Conservation (phyloP, 2,888 invertebrate species). For the Trisateles emortualis region DNA sequence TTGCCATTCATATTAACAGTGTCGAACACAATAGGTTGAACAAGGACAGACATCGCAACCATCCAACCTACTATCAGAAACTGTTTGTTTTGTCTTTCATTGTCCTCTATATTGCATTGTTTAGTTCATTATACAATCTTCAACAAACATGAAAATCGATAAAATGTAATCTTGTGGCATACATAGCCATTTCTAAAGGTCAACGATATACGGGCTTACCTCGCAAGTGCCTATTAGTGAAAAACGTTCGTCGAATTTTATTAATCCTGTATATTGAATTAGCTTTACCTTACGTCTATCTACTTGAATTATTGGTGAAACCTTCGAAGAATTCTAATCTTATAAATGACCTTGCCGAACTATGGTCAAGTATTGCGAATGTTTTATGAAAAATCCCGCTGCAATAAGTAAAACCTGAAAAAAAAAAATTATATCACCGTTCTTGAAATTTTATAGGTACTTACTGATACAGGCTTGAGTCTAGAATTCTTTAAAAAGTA, state of each 20-base stretch:
- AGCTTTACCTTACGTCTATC: neutral
- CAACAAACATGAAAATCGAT: conserved; percentile 44
- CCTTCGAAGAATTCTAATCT: conserved; percentile 6
- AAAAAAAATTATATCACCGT: too few species aligned
- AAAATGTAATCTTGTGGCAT: conserved; percentile 34
- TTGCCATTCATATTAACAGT: conserved; percentile 49
- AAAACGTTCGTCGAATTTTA: conserved; percentile 6
- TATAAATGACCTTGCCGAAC: neutral
- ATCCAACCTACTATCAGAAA: conserved; percentile 42
- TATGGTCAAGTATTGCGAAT: neutral
- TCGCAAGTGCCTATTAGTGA: conserved; percentile 9
- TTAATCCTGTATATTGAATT: conserved; percentile 21
- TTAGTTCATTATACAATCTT: conserved; percentile 36
- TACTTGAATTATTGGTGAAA: conserved; percentile 2
- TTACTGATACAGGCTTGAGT: too few species aligned
- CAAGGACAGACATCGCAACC: conserved; percentile 59
- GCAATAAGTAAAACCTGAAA: too few species aligned
- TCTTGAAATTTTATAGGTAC: too few species aligned
- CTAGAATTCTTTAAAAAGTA: too few species aligned
- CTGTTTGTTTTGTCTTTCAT: conserved; percentile 61
- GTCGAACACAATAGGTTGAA: conserved; percentile 61
- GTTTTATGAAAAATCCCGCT: too few species aligned
- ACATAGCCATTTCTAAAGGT: conserved; percentile 24
- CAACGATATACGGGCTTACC: conserved; percentile 11
- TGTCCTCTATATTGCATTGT: conserved; percentile 56